Evolutionary conservation across 2,888 invertebrate species (phyloP).

Genomic region (Yponomeuta plumbellus): DNA sequence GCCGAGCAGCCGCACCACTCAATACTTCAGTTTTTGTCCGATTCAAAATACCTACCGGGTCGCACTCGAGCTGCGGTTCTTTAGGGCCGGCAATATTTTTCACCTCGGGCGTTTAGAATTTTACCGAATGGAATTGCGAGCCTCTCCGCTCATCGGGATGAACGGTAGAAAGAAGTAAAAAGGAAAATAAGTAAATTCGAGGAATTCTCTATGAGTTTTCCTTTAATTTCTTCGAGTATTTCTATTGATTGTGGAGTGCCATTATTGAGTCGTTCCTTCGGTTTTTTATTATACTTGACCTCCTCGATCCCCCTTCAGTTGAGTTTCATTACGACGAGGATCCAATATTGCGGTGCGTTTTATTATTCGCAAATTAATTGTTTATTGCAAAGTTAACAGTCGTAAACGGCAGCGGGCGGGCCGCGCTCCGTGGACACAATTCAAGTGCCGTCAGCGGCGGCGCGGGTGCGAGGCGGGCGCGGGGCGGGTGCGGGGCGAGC

Average conservation of each 20-base stretch:
- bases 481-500: not conserved
- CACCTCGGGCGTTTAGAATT: not conserved
- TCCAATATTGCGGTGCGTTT: not conserved
- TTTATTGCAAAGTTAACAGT: slow-evolving; percentile 6
- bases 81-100: not conserved
- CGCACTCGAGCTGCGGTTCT: not conserved
- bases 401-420: not conserved
- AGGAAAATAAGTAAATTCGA: not conserved
- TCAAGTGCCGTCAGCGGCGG: not conserved
- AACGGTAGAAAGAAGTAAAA: not conserved
- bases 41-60: not conserved
- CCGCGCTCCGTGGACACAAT: not conserved
- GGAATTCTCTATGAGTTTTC: not conserved
- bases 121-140: not conserved
- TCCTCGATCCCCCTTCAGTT: slow-evolving; percentile 1
- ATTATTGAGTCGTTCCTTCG: not conserved
- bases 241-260: not conserved
- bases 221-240: not conserved
- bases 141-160: not conserved
- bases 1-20: too few relatives aligned
- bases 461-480: not conserved
- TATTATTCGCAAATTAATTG: not conserved
- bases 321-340: slow-evolving; percentile 1
- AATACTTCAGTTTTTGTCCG: too few relatives aligned
- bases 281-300: not conserved